Evolutionary conservation across 2,797 vertebrate genomes (phyloP).

Genomic region (Acanthurus tractus): DNA sequence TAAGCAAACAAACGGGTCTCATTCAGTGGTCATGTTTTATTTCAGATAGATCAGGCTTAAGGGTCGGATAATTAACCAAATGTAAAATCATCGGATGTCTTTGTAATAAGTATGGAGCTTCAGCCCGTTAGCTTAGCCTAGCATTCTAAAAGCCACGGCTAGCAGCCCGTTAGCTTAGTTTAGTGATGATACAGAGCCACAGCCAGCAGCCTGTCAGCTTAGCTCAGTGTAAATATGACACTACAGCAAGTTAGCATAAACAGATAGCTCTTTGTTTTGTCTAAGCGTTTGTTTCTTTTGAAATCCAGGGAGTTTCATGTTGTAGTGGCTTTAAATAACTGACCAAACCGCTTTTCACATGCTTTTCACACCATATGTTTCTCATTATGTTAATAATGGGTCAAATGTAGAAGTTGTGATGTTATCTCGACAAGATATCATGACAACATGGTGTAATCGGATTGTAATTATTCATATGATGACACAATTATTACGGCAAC

Average conservation of each 20-base stretch:
- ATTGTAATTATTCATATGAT: too few species aligned
- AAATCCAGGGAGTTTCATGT: neutral
- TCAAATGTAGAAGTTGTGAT: neutral
- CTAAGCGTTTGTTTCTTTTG: constrained; percentile 23
- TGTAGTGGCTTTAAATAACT: neutral
- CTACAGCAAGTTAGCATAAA: neutral
- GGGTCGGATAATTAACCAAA: neutral
- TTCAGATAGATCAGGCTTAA: neutral
- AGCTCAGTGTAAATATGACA: neutral
- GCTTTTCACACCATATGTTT: constrained; percentile 5
- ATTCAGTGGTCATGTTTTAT: neutral
- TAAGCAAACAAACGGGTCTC: neutral
- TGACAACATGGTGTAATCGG: neutral
- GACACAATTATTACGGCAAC: too few species aligned
- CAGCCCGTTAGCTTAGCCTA: neutral
- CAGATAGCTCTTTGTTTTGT: constrained; percentile 26
- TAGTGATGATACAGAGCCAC: neutral
- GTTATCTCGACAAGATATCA: neutral
- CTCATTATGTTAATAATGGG: constrained; percentile 26
- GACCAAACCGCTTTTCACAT: neutral
- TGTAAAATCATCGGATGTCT: too few species aligned
- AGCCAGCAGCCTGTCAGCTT: neutral
- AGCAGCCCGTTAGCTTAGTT: neutral
- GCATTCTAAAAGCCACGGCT: neutral
- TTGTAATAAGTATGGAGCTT: neutral